phyloP scores from a whole-genome alignment of 2,113 vertebrate species.

The Prunella himalayana region DNA sequence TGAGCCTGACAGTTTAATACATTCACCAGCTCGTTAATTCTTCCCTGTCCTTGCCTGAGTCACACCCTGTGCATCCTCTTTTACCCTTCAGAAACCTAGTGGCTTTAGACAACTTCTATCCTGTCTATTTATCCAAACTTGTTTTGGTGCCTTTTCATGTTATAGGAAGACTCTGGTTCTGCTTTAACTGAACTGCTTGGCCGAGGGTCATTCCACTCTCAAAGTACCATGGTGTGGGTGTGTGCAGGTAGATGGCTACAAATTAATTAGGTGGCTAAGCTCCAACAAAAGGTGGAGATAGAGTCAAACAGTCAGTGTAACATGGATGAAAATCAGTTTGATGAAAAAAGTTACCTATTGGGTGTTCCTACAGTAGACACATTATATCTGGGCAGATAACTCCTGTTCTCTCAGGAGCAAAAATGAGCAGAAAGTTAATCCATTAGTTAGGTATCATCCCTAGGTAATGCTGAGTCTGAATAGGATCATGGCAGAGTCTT shows the following conservation, averaged over 20 bases:
- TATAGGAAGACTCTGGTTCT: neutral
- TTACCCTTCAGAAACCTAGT: neutral
- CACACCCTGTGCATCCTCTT: neutral
- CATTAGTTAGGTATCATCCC: neutral
- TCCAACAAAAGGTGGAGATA: neutral
- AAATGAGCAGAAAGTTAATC: neutral
- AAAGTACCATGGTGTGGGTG: neutral
- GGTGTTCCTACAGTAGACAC: neutral
- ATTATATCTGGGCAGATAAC: neutral
- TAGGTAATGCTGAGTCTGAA: neutral
- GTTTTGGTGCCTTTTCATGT: neutral
- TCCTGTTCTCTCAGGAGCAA: neutral
- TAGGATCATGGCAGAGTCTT: neutral
- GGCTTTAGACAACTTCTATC: neutral
- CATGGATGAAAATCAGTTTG: neutral
- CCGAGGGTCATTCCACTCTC: neutral
- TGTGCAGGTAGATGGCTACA: neutral
- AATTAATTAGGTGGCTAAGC: neutral
- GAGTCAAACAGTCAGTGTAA: neutral
- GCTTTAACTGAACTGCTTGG: neutral
- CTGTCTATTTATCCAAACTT: neutral
- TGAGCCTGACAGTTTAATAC: neutral
- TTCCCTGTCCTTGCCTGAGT: neutral
- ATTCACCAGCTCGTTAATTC: neutral
- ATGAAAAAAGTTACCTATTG: neutral